Evolutionary conservation across 2,113 vertebrate species (phyloP).

Genomic region (Paralichthys olivaceus): DNA sequence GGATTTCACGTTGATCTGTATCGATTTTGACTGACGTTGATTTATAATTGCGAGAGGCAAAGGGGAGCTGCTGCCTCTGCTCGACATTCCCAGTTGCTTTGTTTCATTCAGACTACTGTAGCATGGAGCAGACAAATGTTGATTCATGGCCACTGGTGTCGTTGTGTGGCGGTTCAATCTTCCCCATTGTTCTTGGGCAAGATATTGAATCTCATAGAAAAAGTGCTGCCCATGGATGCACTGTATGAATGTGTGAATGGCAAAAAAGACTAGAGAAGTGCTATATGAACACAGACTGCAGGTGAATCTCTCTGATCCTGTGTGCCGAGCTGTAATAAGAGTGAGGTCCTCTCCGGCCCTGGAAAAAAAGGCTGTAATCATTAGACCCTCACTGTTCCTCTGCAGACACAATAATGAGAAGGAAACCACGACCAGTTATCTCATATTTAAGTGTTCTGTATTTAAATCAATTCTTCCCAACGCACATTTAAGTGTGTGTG

Average conservation of each 20-base stretch:
- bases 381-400: slow-evolving; percentile 18
- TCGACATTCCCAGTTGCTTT: slow-evolving; percentile 2
- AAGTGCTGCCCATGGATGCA: slow-evolving; percentile 2
- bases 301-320: slow-evolving; percentile 38
- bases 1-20: slow-evolving; percentile 44
- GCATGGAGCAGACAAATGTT: slow-evolving; percentile 13
- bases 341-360: slow-evolving; percentile 32
- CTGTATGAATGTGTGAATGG: slow-evolving; percentile 1
- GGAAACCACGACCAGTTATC: slow-evolving; percentile 8
- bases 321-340: not conserved
- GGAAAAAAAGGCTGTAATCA: slow-evolving; percentile 31
- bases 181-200: too few species aligned
- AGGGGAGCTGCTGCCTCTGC: slow-evolving; percentile 10
- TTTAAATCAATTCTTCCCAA: not conserved
- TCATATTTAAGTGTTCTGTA: slow-evolving; percentile 7
- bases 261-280: slow-evolving; percentile 18
- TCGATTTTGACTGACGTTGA: slow-evolving; percentile 52
- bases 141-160: slow-evolving; percentile 30
- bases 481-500: not conserved
- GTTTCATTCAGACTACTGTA: slow-evolving; percentile 28
- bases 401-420: slow-evolving; percentile 30
- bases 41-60: slow-evolving; percentile 44
- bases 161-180: too few species aligned
- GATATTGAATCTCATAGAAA: too few species aligned
- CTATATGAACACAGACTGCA: slow-evolving; percentile 60